phyloP scores from a whole-genome alignment of 2,113 vertebrate species.

The Apodemus speciosus region DNA sequence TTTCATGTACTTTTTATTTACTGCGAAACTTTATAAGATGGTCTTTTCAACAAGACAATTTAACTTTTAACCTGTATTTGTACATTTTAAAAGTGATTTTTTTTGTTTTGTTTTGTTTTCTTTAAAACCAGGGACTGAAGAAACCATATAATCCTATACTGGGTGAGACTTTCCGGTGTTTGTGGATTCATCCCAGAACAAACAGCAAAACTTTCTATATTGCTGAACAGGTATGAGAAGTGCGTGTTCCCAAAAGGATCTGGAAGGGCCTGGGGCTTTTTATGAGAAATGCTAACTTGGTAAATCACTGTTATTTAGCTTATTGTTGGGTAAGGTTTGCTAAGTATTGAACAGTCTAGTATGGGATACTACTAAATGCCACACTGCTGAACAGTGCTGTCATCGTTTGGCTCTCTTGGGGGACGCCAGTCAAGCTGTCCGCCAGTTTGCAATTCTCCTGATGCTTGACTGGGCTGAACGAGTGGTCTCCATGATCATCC shows the following conservation, averaged over 20 bases:
- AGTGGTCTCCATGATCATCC: not conserved
- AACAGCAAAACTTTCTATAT: conserved; percentile 99
- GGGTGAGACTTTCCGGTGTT: conserved; percentile 96
- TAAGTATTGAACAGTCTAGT: not conserved
- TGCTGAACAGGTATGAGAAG: conserved; percentile 92
- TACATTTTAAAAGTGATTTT: not conserved
- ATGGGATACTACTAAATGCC: not conserved
- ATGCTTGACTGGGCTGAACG: not conserved
- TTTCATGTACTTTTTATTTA: conserved; percentile 27
- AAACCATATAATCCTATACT: conserved; percentile 99
- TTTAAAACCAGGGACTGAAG: conserved; percentile 92
- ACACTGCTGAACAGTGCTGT: not conserved
- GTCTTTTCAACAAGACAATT: not conserved
- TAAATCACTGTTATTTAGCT: conserved; percentile 41
- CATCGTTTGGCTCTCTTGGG: not conserved
- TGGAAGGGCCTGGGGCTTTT: conserved; percentile 39
- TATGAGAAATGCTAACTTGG: conserved; percentile 30
- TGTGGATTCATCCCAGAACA: conserved; percentile 97
- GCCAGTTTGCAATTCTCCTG: not conserved
- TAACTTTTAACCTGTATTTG: conserved; percentile 35
- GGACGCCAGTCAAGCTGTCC: not conserved
- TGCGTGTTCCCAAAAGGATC: conserved; percentile 9
- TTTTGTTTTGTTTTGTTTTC: not conserved
- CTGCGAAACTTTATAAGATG: conserved; percentile 35
- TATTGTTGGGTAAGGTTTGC: not conserved